Conservation (phyloP, 2,888 invertebrate species). For the Agriopis leucophaearia region DNA sequence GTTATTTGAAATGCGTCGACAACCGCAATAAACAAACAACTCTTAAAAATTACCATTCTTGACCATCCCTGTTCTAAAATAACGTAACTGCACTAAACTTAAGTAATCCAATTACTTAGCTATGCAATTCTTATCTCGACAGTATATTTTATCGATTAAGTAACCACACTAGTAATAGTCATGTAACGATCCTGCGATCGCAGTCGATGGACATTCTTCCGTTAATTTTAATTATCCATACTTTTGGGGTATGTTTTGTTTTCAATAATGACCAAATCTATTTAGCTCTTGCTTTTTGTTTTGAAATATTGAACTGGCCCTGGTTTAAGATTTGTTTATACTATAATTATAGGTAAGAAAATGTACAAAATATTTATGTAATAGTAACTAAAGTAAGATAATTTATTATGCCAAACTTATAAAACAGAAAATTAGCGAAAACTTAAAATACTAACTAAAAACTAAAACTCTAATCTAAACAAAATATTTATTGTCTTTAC, state of each 20-base stretch:
- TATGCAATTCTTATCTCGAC: constrained; percentile 61
- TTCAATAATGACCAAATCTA: neutral
- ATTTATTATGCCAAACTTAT: too few relatives aligned
- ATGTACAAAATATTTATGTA: too few relatives aligned
- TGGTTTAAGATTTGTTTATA: too few relatives aligned
- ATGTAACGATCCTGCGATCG: constrained; percentile 63
- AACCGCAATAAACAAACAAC: neutral
- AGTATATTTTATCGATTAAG: constrained; percentile 65
- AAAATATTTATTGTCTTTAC: too few relatives aligned
- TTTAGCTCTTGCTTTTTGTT: neutral
- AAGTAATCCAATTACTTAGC: constrained; percentile 63
- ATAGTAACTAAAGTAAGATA: too few relatives aligned
- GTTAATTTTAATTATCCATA: constrained; percentile 74
- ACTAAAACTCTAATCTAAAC: too few relatives aligned
- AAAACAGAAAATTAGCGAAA: too few relatives aligned
- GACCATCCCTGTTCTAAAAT: constrained; percentile 31
- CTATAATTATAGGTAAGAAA: too few relatives aligned
- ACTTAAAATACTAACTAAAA: too few relatives aligned
- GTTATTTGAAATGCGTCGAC: neutral
- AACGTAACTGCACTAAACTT: constrained; percentile 46
- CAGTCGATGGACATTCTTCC: constrained; percentile 73
- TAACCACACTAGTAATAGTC: constrained; percentile 68
- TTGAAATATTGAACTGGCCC: too few relatives aligned
- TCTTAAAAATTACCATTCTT: constrained; percentile 19
- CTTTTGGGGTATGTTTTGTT: constrained; percentile 33